Base-by-base conservation (phyloP, 2,888 invertebrate genomes). In the Hydrotaea diabolus region DNA sequence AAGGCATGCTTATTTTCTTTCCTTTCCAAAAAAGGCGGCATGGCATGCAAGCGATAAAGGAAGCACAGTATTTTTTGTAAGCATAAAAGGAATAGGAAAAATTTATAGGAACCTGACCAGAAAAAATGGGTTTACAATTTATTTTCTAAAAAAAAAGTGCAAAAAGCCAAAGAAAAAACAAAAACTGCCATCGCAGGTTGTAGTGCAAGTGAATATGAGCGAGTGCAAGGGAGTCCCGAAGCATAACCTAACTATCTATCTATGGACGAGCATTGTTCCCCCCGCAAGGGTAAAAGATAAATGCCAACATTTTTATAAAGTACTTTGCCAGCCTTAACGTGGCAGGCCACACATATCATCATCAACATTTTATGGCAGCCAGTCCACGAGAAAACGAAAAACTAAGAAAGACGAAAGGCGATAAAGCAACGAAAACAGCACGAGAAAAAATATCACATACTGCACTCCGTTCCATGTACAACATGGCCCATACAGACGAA, bases 341-440 rank as follows among this genome's bases (percentile, higher is more conserved):
- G 80, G 57, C 77, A 81, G 77, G 75, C 84, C 80, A 66, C 77
- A 78, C 80, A 84, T 80, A 81, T 80, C 64, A 71, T 64, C 77
- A 46, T 64, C 71, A 75, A 73, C 73, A 83, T 79, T 64, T 78
- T 66, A 55, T 26, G 53, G n/a, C 73, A 77, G 49, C 11, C 59
- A 83, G 57, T 36, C 66, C 53, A 59, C 55, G 19, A 31, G 55
- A 19, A 43, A 19, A 43, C 26, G 26, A n/a, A 19, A 23, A 17
- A 73, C 31, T 0, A 5, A 59, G 19, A 19, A 21, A 43, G 19
- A 72, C 39, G 49, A 31, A 3, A 2, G 49, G 49, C 15, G 49
- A 49, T 49, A 49, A 49, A 49, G n/a, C 49, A 49, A 49, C 49
- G 3, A n/a, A 49, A 49, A 13, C 3, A 17, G n/a, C n/a, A n/a